Percentiles rank a stretch among this genome's conserved stretches.
Conservation (phyloP, 1,140 invertebrate genomes). For the Apis laboriosa region DNA sequence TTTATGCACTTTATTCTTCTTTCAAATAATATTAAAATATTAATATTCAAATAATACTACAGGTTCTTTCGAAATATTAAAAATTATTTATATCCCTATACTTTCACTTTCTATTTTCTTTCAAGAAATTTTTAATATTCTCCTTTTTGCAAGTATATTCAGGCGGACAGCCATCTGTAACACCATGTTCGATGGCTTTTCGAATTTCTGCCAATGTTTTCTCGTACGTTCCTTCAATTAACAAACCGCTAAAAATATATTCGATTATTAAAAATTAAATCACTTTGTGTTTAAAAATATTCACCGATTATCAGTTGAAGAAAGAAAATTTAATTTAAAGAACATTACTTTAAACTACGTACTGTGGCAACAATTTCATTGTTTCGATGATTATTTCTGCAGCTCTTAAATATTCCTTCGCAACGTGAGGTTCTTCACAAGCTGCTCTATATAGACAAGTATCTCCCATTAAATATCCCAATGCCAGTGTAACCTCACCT, state of each 20-base stretch:
- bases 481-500: conserved; percentile 85
- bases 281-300: no score
- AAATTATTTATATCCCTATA: not conserved
- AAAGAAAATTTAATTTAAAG: no score
- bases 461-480: conserved; percentile 87
- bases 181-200: conserved; percentile 77
- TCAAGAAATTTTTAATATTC: conserved; percentile 75
- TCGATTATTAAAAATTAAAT: conserved; percentile 12
- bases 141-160: conserved; percentile 78
- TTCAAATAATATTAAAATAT: not conserved
- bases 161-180: conserved; percentile 72
- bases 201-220: conserved; percentile 73
- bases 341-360: conserved; percentile 59
- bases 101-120: conserved; percentile 45
- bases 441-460: conserved; percentile 89
- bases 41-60: not conserved
- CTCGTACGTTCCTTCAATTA: conserved; percentile 73
- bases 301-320: no score
- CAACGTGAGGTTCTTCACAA: conserved; percentile 87
- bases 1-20: not conserved
- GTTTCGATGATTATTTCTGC: conserved; percentile 88
- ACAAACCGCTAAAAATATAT: conserved; percentile 55
- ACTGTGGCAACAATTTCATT: conserved; percentile 86
- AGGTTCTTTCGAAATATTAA: not conserved
- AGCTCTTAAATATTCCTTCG: conserved; percentile 87